Evolutionary conservation across 2,113 vertebrate species (phyloP), one percentile per base, ranked within the genome.

Genomic region (Triplophysa rosa): DNA sequence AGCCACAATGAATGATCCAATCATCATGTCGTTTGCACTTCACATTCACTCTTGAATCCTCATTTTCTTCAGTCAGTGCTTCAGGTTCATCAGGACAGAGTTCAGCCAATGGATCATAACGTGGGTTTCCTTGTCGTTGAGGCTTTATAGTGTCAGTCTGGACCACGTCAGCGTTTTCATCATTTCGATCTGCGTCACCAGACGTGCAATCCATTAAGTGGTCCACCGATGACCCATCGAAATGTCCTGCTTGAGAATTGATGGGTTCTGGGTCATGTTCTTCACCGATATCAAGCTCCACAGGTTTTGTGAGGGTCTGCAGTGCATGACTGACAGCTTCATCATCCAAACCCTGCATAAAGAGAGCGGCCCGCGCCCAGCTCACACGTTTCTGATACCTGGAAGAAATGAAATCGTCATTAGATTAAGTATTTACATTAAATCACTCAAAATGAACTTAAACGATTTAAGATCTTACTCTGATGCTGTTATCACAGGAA

Each of bases 401-500:
- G 87, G 4, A 13, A 58, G 1, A 71, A 9, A 19, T 37, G 6
- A 7, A 37, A 37, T 37, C 33, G 7, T 14, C 7, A 49, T 49
- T 69, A 33, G 7, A 29, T 47, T 54, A 1, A 52, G n/a, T 13
- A 66, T 64, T 24, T 42, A 54, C 26, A 49, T 40, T n/a, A 12
- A 24, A 23, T 52, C 47, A 49, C 49, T 52, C 26, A 52, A 58
- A 5, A 13, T 72, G 21, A 45, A 24, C 10, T 23, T 3, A 17
- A 9, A 59, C 6, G n/a, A 24, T 11, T 52, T 23, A 13, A 56
- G 21, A 66, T 42, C 94, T 94, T 89, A 98, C 97, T 93, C 96
- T 85, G 89, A 84, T n/a, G 90, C 89, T 0, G 95, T 87, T 77
- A 98, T 79, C 40, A 97, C 87, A 2, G 97, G 97, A 67, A 98